These are phyloP conservation scores for Ephydatia muelleri DNA, from an alignment of 37 sponge, comb jelly and placozoan species.

Conservation along the genomic window DNA sequence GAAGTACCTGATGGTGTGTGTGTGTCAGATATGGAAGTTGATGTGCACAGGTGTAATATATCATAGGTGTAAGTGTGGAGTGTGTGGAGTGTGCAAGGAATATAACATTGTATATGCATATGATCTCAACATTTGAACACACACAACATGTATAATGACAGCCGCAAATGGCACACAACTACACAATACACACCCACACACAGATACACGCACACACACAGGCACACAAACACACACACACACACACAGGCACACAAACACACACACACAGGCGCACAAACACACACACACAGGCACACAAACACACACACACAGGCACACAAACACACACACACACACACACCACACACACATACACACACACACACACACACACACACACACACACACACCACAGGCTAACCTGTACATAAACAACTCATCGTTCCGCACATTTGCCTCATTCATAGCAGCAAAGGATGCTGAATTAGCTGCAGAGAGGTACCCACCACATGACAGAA, in stretches of 20 bases:
- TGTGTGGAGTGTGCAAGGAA: not conserved
- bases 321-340: no score
- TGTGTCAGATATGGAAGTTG: not conserved
- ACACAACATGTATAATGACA: not conserved
- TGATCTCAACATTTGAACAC: not conserved
- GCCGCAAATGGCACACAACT: not conserved
- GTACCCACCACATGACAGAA: not conserved
- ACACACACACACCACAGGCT: not conserved
- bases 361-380: no score
- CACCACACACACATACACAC: no score
- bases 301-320: no score
- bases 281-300: no score
- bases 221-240: no score
- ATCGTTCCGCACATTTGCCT: constrained; percentile 74
- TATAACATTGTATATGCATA: not conserved
- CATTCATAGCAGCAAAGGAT: constrained; percentile 69
- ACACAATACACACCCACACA: no score
- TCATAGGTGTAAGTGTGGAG: not conserved
- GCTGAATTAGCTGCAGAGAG: constrained; percentile 61
- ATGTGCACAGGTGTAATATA: not conserved
- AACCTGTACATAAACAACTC: constrained; percentile 90
- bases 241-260: no score
- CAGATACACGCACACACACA: no score
- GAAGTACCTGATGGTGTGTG: constrained; percentile 12
- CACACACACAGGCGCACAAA: no score